Conservation (phyloP, 2,797 vertebrate genomes). For the Sardinella longiceps region DNA sequence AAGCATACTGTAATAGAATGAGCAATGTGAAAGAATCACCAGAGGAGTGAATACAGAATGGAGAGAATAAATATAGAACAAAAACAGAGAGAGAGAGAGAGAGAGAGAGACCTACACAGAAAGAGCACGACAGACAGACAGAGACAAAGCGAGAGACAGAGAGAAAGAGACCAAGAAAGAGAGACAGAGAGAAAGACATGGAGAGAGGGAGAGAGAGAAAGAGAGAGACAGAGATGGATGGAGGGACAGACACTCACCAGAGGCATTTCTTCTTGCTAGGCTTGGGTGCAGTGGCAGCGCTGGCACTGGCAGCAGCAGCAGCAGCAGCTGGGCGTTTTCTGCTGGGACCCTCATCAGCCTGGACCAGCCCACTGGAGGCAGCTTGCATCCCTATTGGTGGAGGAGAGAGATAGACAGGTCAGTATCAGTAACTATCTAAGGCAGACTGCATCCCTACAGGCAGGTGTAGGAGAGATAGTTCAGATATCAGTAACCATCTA, state of each 20-base stretch:
- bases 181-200: neutral
- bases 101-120: no score
- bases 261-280: slow-evolving; percentile 75
- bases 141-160: no score
- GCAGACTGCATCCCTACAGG: no score
- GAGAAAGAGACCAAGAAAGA: neutral
- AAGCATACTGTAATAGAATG: no score
- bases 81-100: no score
- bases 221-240: neutral
- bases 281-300: slow-evolving; percentile 45
- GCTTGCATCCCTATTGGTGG: slow-evolving; percentile 80
- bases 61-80: no score
- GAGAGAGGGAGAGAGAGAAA: no score
- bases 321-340: slow-evolving; percentile 68
- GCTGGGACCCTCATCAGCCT: slow-evolving; percentile 60
- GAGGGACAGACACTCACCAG: slow-evolving; percentile 66
- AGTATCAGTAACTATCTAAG: neutral
- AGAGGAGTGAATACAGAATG: no score
- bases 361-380: slow-evolving; percentile 76
- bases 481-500: no score
- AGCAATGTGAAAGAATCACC: no score
- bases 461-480: no score
- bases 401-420: neutral
- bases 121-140: no score
- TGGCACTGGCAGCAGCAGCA: neutral